Conservation (phyloP, 2,113 vertebrate genomes). For the Apteryx owenii region DNA sequence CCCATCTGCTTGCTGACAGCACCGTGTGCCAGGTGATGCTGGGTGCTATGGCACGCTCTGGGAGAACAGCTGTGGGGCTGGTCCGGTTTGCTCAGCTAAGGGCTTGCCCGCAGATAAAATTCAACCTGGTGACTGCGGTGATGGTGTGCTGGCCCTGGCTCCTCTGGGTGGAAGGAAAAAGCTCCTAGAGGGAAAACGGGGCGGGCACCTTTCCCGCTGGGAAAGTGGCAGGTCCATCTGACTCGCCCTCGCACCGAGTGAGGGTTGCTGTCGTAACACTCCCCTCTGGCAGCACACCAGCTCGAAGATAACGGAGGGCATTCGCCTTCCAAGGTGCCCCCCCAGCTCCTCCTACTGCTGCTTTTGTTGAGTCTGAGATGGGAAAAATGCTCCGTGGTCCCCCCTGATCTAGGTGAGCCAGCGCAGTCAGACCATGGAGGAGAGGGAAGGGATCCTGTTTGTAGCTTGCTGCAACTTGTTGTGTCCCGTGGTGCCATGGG, state of each 20-base stretch:
- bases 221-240: neutral
- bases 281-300: slow-evolving; percentile 13
- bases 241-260: neutral
- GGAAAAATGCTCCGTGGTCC: neutral
- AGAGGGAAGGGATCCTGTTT: neutral
- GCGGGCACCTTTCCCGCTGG: neutral
- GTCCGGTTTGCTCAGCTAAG: neutral
- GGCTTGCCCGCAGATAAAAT: neutral
- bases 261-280: neutral
- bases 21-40: rapidly evolving
- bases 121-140: neutral
- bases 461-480: neutral
- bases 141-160: neutral
- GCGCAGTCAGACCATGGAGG: neutral
- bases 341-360: neutral
- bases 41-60: rapidly evolving
- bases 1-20: neutral
- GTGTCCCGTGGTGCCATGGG: neutral
- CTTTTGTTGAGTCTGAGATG: neutral
- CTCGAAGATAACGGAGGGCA: neutral
- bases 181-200: neutral
- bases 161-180: neutral
- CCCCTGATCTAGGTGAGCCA: neutral
- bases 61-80: neutral
- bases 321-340: neutral